Evolutionary conservation across 2,113 vertebrate species (phyloP).

Genomic region (Globicephala melas): DNA sequence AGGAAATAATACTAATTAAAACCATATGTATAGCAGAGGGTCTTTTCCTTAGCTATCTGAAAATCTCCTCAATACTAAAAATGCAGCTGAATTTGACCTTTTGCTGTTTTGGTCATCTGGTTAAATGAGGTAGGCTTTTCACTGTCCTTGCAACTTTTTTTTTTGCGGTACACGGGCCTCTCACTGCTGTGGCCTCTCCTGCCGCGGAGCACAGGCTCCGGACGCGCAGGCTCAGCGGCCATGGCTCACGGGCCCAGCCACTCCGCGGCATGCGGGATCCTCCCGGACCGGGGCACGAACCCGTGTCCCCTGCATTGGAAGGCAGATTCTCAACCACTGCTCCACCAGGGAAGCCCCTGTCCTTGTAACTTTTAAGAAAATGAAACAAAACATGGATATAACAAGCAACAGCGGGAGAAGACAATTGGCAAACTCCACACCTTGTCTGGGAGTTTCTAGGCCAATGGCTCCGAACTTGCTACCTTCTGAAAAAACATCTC

Average conservation of each 20-base stretch:
- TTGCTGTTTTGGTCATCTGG: neutral
- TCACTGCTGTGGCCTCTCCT: no score
- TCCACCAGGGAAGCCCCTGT: neutral
- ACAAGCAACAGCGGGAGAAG: neutral
- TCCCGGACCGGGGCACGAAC: no score
- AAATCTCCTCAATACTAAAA: conserved; percentile 18
- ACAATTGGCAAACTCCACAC: neutral
- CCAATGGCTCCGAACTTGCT: neutral
- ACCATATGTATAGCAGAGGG: neutral
- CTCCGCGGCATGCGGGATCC: no score
- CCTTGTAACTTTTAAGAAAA: neutral
- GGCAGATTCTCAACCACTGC: no score
- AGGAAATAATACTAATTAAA: conserved; percentile 40
- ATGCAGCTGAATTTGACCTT: neutral
- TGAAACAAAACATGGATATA: neutral
- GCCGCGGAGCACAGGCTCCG: no score
- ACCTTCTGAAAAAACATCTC: neutral
- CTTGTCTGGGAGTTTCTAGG: neutral
- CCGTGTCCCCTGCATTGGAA: no score
- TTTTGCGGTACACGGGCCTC: no score
- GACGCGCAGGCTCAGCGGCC: no score
- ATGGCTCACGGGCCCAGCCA: no score
- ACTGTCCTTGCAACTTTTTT: neutral
- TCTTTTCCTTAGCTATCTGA: neutral
- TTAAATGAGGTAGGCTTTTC: conserved; percentile 4